Evolutionary conservation across 2,797 vertebrate species (phyloP).

Genomic region (Falco cherrug): DNA sequence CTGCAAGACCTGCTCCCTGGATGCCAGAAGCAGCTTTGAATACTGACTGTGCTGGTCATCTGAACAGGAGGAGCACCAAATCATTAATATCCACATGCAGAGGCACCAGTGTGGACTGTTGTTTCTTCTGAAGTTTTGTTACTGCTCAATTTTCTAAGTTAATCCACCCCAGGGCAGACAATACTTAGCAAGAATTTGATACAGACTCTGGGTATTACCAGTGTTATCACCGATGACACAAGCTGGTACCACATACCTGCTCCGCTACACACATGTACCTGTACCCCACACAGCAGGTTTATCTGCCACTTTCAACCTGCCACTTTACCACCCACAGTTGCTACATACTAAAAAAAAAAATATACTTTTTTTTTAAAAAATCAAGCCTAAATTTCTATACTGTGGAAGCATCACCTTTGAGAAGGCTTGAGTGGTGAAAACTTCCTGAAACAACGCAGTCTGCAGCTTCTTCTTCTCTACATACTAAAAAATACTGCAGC

Average conservation of each 20-base stretch:
- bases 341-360: neutral
- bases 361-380: neutral
- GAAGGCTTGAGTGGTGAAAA: neutral
- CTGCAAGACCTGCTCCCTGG: slow-evolving; percentile 86
- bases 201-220: neutral
- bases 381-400: neutral
- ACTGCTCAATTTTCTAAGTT: neutral
- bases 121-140: neutral
- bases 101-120: neutral
- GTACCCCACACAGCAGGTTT: neutral
- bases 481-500: neutral
- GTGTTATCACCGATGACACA: neutral
- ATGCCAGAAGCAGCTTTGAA: slow-evolving; percentile 95
- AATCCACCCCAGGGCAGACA: neutral
- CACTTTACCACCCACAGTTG: neutral
- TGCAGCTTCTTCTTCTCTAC: neutral
- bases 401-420: neutral
- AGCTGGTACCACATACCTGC: neutral
- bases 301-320: neutral
- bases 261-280: neutral
- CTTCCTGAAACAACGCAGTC: neutral
- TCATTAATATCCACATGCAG: accelerated
- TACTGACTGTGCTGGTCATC: slow-evolving; percentile 89
- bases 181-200: neutral
- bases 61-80: slow-evolving; percentile 54